Conservation (phyloP, 2,113 vertebrate species). For the Aptenodytes patagonicus region DNA sequence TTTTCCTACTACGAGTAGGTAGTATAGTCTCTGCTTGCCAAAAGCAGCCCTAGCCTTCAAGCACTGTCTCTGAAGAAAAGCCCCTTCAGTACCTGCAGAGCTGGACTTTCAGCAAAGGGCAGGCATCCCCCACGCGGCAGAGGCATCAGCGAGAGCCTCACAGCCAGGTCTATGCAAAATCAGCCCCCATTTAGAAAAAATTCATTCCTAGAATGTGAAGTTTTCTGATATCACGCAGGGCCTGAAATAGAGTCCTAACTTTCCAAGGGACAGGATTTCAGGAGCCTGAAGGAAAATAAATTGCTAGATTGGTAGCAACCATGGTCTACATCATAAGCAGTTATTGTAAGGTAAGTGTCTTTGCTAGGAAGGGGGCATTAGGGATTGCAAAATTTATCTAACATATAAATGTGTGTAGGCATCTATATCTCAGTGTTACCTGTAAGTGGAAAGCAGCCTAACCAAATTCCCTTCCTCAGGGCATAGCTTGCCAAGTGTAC, state of each 20-base stretch:
- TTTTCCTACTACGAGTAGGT: not conserved
- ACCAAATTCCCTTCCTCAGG: conserved; percentile 5
- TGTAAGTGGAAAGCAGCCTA: not conserved
- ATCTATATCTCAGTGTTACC: not conserved
- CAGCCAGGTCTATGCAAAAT: not conserved
- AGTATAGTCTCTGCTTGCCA: not conserved
- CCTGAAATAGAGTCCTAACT: not conserved
- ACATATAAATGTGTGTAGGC: not conserved
- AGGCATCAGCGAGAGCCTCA: not conserved
- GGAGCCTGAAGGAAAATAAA: not conserved
- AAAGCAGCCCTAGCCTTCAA: not conserved
- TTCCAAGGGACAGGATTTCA: not conserved
- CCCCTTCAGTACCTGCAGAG: not conserved
- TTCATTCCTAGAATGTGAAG: not conserved
- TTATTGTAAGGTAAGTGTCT: not conserved
- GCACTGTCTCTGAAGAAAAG: not conserved
- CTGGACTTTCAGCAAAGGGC: not conserved
- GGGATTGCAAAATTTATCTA: not conserved
- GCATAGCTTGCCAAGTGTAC: not conserved
- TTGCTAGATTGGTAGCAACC: not conserved
- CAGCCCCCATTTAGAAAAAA: not conserved
- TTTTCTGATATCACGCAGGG: not conserved
- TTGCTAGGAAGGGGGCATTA: not conserved
- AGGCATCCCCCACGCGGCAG: not conserved
- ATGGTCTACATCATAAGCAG: not conserved